phyloP scores from a whole-genome alignment of 2,113 vertebrate species.

The Panthera uncia region DNA sequence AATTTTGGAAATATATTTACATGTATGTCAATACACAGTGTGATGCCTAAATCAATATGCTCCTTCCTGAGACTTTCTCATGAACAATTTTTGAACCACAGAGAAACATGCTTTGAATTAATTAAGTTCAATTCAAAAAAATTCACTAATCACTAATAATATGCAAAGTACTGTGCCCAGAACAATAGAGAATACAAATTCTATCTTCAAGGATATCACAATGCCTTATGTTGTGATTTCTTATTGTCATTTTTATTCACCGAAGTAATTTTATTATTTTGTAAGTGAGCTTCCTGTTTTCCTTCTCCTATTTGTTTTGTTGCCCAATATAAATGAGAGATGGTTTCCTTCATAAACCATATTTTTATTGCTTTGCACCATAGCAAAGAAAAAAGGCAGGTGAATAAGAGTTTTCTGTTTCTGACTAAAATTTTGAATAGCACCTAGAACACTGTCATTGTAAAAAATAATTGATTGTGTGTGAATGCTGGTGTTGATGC shows the following conservation, averaged over 20 bases:
- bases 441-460: slow-evolving; percentile 34
- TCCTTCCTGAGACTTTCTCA: neutral
- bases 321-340: slow-evolving; percentile 48
- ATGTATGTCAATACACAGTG: neutral
- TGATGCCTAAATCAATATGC: neutral
- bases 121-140: slow-evolving; percentile 13
- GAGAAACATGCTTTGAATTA: neutral
- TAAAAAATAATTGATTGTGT: slow-evolving; percentile 50
- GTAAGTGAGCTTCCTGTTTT: slow-evolving; percentile 22
- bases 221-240: neutral
- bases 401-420: slow-evolving; percentile 45
- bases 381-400: neutral
- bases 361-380: slow-evolving; percentile 46
- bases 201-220: slow-evolving; percentile 25
- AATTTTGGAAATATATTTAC: neutral
- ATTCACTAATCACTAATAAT: neutral
- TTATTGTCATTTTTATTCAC: slow-evolving; percentile 52
- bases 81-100: neutral
- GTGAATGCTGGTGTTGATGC: neutral
- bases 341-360: neutral
- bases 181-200: slow-evolving; percentile 33
- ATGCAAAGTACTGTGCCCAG: neutral
- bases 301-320: slow-evolving; percentile 26
- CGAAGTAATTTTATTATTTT: slow-evolving; percentile 60
- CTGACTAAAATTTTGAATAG: slow-evolving; percentile 57